Percentiles rank a stretch among this genome's conserved stretches.
These are phyloP conservation scores for Tympanuchus pallidicinctus DNA, from an alignment of 2,113 vertebrate species.

Conservation along the genomic window DNA sequence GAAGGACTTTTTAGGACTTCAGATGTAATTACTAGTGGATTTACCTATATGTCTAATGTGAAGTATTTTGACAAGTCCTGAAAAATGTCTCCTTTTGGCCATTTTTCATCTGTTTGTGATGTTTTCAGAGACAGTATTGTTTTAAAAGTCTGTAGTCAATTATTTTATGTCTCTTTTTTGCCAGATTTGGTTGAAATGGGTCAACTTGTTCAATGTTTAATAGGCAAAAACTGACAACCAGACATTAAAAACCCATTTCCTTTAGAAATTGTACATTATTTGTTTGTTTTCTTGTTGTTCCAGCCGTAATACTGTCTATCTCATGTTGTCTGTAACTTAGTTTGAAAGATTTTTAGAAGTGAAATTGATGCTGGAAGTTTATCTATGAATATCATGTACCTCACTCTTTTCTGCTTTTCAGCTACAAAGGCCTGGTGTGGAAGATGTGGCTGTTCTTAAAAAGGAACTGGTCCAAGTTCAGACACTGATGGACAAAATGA, in stretches of 20 bases:
- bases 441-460: constrained; percentile 95
- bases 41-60: neutral
- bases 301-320: neutral
- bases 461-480: constrained; percentile 97
- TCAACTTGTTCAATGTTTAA: neutral
- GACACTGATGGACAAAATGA: constrained; percentile 95
- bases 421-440: constrained; percentile 95
- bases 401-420: constrained; percentile 60
- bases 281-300: neutral
- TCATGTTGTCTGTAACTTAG: neutral
- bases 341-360: neutral
- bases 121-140: neutral
- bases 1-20: neutral
- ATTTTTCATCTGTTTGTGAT: neutral
- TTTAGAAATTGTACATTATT: neutral
- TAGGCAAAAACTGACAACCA: neutral
- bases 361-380: neutral
- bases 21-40: neutral
- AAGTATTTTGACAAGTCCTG: neutral
- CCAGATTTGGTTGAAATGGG: neutral
- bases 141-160: neutral
- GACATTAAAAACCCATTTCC: neutral
- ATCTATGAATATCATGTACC: neutral
- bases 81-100: neutral
- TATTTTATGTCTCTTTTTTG: neutral